Evolutionary conservation across 2,797 vertebrate species (phyloP), one percentile per base, ranked within the genome.

Genomic region (Stomatorhinus walkeri): DNA sequence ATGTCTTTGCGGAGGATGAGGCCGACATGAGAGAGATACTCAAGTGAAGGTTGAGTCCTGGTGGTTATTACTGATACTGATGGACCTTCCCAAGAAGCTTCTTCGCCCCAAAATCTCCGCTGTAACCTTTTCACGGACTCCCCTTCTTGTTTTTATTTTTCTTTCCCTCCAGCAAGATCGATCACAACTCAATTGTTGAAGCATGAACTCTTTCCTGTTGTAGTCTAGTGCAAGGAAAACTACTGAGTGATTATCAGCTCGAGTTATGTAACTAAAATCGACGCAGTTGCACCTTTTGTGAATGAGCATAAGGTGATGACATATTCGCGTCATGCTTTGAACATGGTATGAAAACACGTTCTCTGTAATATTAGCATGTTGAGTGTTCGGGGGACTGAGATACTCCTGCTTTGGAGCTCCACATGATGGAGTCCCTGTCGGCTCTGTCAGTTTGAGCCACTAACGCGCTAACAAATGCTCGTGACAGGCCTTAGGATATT

Each of bases 381-480:
- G 28, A 16, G 12, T 19, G 32, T n/a, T 14, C 9, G 0, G 24
- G 51, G 51, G 48, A 40, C 28, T 14, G 22, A 32, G 16, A 86
- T 56, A 40, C 19, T 32, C 28, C 24, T 32, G 24, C 0, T 49
- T 5, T 1, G 36, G n/a, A 19, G 19, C 6, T 16, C 5, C 10
- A 22, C 3, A 2, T 46, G 54, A 43, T 64, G 54, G 12, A 24
- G 36, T 16, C 59, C 7, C n/a, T 56, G 49, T 56, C 16, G 19
- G 14, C 76, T 90, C 49, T 86, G 14, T 48, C 4, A 10, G 64
- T 88, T 61, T 2, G 4, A 48, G 16, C 8, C 85, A 88, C 12
- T 54, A 87, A 56, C 68, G 54, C 87, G 89, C 88, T 90, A 91
- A 93, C 90, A 92, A 91, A 94, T 92, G 86, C 87, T 79, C 79